Conservation (phyloP, 2,797 vertebrate species). For the Myotis findleyi region DNA sequence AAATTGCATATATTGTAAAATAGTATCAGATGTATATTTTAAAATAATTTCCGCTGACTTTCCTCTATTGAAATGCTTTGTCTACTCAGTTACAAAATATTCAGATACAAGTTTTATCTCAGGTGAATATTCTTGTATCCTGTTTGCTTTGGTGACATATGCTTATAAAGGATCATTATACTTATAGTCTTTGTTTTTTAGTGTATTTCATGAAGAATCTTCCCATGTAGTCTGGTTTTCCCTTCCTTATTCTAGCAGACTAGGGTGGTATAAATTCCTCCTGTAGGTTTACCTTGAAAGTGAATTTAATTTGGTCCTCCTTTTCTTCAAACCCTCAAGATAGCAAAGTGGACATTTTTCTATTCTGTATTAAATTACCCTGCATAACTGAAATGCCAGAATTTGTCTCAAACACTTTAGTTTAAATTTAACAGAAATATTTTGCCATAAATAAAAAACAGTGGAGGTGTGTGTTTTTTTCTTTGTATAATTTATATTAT, state of each 20-base stretch:
- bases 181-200: conserved; percentile 77
- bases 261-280: not conserved
- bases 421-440: conserved; percentile 77
- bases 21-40: conserved; percentile 87
- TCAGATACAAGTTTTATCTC: conserved; percentile 89
- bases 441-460: conserved; percentile 78
- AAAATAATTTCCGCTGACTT: conserved; percentile 85
- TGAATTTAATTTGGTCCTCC: conserved; percentile 3
- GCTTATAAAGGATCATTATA: conserved; percentile 82
- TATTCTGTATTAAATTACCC: not conserved
- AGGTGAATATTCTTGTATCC: conserved; percentile 88
- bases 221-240: conserved; percentile 60
- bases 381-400: conserved; percentile 67
- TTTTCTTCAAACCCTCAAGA: conserved; percentile 43
- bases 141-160: conserved; percentile 83
- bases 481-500: conserved; percentile 85
- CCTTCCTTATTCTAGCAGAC: conserved; percentile 44
- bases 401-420: conserved; percentile 79
- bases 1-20: conserved; percentile 89
- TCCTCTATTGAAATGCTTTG: conserved; percentile 86
- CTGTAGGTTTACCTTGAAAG: conserved; percentile 49
- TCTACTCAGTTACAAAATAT: conserved; percentile 86
- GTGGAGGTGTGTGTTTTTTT: conserved; percentile 70
- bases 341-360: conserved; percentile 59
- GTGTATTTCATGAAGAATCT: conserved; percentile 81